These are phyloP conservation scores for Fregetta grallaria DNA, from an alignment of 2,113 vertebrate genomes.

Conservation along the genomic window DNA sequence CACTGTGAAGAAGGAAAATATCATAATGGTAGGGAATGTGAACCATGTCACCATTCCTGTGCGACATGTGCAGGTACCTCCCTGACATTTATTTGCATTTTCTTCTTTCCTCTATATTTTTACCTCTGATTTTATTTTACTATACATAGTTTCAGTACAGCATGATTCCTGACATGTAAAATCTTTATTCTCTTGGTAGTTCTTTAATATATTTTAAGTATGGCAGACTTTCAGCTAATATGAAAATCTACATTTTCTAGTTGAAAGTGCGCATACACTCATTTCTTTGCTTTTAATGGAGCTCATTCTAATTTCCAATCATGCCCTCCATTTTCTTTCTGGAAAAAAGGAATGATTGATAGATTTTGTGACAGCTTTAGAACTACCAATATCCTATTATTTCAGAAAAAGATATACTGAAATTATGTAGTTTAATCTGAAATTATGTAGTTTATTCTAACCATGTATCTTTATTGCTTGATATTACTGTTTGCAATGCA, in stretches of 20 bases:
- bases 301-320: background rate
- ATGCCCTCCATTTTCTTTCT: background rate
- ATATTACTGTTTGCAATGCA: background rate
- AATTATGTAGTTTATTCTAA: background rate
- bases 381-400: background rate
- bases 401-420: background rate
- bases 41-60: background rate
- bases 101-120: background rate
- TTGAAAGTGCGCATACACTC: background rate
- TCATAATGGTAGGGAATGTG: background rate
- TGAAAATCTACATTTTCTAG: background rate
- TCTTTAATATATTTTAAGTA: background rate
- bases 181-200: background rate
- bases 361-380: background rate
- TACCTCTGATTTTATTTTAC: background rate
- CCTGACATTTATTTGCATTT: background rate
- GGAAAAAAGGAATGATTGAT: background rate
- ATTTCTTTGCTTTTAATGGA: background rate
- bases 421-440: background rate
- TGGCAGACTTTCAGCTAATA: background rate
- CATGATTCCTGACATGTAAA: background rate
- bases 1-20: background rate
- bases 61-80: background rate
- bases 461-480: background rate
- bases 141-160: background rate